These are phyloP conservation scores for Ictidomys tridecemlineatus DNA, from an alignment of 2,113 vertebrate species.

Conservation along the genomic window DNA sequence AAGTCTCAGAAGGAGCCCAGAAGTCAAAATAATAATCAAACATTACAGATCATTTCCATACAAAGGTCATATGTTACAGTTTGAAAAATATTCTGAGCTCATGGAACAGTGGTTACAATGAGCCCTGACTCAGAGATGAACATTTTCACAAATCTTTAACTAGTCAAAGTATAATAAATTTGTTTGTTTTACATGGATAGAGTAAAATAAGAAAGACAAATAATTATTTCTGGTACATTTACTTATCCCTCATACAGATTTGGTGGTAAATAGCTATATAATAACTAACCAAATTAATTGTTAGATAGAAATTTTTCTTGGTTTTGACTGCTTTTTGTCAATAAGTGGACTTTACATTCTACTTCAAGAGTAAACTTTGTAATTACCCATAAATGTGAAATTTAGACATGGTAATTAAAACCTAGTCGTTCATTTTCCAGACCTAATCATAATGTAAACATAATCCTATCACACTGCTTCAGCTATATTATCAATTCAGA, in stretches of 20 bases:
- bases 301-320: neutral
- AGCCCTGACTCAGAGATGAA: neutral
- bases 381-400: constrained; percentile 12
- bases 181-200: neutral
- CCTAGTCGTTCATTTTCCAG: constrained; percentile 47
- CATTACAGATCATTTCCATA: neutral
- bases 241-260: constrained; percentile 30
- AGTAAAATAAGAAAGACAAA: neutral
- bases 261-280: neutral
- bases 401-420: constrained; percentile 50
- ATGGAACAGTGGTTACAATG: neutral
- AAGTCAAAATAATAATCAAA: neutral
- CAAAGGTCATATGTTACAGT: neutral
- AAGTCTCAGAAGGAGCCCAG: neutral
- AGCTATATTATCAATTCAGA: neutral
- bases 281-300: constrained; percentile 46
- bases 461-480: constrained; percentile 27
- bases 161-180: neutral
- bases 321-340: neutral
- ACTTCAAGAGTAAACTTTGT: constrained; percentile 28
- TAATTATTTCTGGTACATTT: neutral
- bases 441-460: constrained; percentile 10
- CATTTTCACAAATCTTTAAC: too few species aligned
- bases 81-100: neutral
- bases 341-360: constrained; percentile 46